Evolutionary conservation across 2,888 invertebrate species (phyloP).

Genomic region (Leucophenga maculata): DNA sequence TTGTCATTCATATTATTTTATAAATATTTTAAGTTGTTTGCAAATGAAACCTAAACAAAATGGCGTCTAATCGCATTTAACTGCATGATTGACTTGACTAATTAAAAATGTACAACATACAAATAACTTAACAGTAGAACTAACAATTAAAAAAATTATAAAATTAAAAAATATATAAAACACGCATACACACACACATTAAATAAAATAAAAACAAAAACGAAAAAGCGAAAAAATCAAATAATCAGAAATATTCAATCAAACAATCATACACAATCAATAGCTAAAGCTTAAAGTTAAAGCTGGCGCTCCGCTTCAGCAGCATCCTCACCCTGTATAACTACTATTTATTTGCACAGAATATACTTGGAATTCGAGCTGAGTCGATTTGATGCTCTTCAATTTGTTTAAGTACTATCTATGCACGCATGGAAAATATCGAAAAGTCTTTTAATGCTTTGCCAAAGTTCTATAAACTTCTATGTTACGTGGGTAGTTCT

Average conservation of each 20-base stretch:
- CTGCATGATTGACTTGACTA: background rate
- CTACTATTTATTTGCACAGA: constrained; percentile 2
- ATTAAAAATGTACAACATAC: constrained; percentile 3
- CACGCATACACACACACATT: background rate
- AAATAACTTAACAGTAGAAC: background rate
- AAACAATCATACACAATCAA: no score
- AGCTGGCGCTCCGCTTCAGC: background rate
- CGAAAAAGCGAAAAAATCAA: background rate
- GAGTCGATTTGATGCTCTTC: background rate
- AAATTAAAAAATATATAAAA: background rate
- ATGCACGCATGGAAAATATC: background rate
- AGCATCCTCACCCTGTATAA: background rate
- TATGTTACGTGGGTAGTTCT: no score
- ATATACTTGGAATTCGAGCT: constrained; percentile 3
- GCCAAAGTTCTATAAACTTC: background rate
- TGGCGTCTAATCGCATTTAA: background rate
- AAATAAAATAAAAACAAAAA: background rate
- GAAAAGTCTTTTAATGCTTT: constrained; percentile 16
- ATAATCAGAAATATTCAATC: background rate
- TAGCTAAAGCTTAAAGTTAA: background rate
- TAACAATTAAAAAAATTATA: background rate
- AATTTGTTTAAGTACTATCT: constrained; percentile 6
- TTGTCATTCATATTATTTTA: constrained; percentile 20
- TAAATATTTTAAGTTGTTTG: constrained; percentile 1
- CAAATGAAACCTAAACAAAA: background rate